Evolutionary conservation across 2,113 vertebrate genomes (phyloP).

Genomic region (Marmota flaviventris): DNA sequence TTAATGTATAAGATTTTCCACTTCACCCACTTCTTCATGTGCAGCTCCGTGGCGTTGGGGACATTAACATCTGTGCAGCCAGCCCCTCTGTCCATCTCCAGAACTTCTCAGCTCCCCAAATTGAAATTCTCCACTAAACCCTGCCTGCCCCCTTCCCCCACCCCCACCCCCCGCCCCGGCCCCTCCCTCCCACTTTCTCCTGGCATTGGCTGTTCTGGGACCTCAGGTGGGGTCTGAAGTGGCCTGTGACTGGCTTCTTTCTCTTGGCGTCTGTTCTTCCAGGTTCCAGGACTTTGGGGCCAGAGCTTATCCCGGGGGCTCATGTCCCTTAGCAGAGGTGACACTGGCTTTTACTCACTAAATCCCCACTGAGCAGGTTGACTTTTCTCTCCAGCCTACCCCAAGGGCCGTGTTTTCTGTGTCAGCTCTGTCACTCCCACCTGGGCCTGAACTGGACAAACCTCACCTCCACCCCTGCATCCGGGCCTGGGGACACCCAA

Average conservation of each 20-base stretch:
- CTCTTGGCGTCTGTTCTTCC: background rate
- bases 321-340: background rate
- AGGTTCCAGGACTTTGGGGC: background rate
- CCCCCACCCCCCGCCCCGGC: background rate
- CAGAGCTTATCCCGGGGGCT: background rate
- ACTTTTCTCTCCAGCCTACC: background rate
- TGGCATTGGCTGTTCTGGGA: background rate
- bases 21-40: background rate
- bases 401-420: rapidly evolving
- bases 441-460: rapidly evolving
- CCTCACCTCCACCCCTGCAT: background rate
- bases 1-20: background rate
- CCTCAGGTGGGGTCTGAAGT: background rate
- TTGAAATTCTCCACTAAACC: background rate
- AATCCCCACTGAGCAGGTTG: background rate
- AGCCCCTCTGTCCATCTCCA: background rate
- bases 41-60: background rate
- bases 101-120: background rate
- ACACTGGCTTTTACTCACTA: background rate
- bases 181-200: background rate
- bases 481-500: background rate
- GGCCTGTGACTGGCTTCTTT: background rate
- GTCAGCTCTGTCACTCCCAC: rapidly evolving
- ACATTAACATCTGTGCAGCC: rapidly evolving
- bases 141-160: too few relatives aligned